These are phyloP conservation scores for Leptopilina boulardi DNA, from an alignment of 1,140 invertebrate species.

Conservation along the genomic window DNA sequence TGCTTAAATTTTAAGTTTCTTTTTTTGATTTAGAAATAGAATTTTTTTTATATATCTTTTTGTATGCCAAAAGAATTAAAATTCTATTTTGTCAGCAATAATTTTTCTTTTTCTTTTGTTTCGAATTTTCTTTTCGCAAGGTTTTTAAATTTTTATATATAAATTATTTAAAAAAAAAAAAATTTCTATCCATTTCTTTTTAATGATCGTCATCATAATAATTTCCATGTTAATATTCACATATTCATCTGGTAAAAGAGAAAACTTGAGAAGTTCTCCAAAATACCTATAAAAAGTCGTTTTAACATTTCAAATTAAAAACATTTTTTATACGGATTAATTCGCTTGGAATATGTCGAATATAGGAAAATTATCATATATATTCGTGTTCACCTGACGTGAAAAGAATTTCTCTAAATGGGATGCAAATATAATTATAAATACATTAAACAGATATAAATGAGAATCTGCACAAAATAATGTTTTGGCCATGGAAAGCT, in stretches of 20 bases:
- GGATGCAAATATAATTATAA: background rate
- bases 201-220: no score
- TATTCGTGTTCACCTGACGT: background rate
- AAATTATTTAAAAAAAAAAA: no score
- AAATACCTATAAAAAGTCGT: no score
- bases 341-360: background rate
- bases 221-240: no score
- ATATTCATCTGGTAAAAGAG: background rate
- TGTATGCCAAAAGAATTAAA: no score
- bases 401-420: background rate
- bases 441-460: background rate
- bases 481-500: background rate
- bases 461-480: background rate
- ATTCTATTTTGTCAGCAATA: no score
- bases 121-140: background rate
- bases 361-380: background rate
- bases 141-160: background rate
- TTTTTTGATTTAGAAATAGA: background rate
- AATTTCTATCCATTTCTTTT: no score
- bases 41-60: no score
- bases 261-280: background rate
- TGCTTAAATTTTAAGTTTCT: background rate
- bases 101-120: no score
- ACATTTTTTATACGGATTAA: background rate
- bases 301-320: background rate